A percentile compares a stretch with the other conserved stretches of the same genome.
These are phyloP conservation scores for Anguilla anguilla DNA, from an alignment of 2,797 vertebrate genomes.

Conservation along the genomic window DNA sequence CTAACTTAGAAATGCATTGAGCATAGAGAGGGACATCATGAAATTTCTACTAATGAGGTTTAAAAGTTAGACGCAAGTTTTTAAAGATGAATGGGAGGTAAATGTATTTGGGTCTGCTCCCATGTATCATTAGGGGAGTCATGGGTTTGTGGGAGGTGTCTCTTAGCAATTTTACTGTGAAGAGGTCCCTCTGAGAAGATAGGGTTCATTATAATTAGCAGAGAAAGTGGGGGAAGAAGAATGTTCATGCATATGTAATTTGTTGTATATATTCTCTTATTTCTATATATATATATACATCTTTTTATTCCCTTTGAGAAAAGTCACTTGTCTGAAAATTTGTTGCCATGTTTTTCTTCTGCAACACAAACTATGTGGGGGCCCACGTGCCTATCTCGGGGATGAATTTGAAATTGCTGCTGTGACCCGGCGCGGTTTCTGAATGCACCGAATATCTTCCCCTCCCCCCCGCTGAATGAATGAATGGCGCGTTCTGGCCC, in stretches of 20 bases:
- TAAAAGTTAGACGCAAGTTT: not conserved
- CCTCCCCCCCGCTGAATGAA: slow-evolving; percentile 83
- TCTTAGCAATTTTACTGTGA: not conserved
- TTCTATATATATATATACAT: slow-evolving; percentile 58
- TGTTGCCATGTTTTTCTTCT: slow-evolving; percentile 98
- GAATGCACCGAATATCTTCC: slow-evolving; percentile 87
- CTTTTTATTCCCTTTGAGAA: slow-evolving; percentile 71
- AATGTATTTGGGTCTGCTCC: not conserved
- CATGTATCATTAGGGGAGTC: not conserved
- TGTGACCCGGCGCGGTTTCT: slow-evolving; percentile 88
- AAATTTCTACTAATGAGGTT: not conserved
- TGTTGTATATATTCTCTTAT: slow-evolving; percentile 30
- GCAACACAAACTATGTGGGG: slow-evolving; percentile 93
- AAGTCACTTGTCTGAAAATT: slow-evolving; percentile 91
- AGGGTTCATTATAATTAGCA: slow-evolving; percentile 36
- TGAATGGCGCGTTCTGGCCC: slow-evolving; percentile 87
- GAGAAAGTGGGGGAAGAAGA: not conserved
- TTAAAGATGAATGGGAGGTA: not conserved
- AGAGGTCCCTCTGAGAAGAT: slow-evolving; percentile 42
- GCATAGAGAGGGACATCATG: not conserved
- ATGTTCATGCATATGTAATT: slow-evolving; percentile 62
- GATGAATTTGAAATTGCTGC: slow-evolving; percentile 97
- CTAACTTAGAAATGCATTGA: not conserved
- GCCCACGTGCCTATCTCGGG: slow-evolving; percentile 90
- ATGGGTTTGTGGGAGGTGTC: not conserved